Base-by-base conservation (phyloP, 2,797 vertebrate genomes). In the Xenentodon cancila region DNA sequence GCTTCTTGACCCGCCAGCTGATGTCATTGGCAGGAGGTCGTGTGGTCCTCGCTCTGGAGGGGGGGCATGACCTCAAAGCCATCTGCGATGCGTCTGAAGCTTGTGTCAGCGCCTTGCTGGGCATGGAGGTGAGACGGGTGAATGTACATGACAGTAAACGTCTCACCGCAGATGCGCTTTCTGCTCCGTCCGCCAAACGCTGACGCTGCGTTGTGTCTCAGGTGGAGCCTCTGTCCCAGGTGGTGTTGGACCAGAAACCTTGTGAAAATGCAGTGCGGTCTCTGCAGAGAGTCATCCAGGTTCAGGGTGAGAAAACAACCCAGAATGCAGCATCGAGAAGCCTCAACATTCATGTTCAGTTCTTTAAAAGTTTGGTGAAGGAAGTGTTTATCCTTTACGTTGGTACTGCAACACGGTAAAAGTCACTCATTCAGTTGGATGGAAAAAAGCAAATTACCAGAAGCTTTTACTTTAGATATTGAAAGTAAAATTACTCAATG, bases 41-140 rank as follows among this genome's bases (percentile, higher is more conserved):
- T 0, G 85, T 98, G 42, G 94, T 97, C 27, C 82, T 99, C 30
- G 95, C 94, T 1, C 88, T 98, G 37, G 96, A 98, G 81, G 96
- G 96, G 0, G 97, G 96, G 13, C 96, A 97, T 9, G 93, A 97
- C 81, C 92, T 97, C 37, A 95, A 93, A 0, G 94, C 95, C 82
- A 96, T 98, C 84, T 98, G 97, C 3, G 96, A 98, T 0, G 96
- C 97, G 0, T 96, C 95, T 0, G 96, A 97, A 80, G 95, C 96
- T 57, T 99, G 97, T 11, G 93, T 98, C 57, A 92, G 94, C 0
- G 95, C 95, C 53, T 85, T 99, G 75, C 86, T 99, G 77, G 95
- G 96, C 71, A 94, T 94, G 50, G 92, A 97, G 96, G 97, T 97
- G 43, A 72, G 79, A 22, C 42, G 6, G 55, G 34, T 59, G 55